These are phyloP conservation scores for Pogonus chalceus DNA, from an alignment of 1,140 invertebrate genomes.

Conservation along the genomic window DNA sequence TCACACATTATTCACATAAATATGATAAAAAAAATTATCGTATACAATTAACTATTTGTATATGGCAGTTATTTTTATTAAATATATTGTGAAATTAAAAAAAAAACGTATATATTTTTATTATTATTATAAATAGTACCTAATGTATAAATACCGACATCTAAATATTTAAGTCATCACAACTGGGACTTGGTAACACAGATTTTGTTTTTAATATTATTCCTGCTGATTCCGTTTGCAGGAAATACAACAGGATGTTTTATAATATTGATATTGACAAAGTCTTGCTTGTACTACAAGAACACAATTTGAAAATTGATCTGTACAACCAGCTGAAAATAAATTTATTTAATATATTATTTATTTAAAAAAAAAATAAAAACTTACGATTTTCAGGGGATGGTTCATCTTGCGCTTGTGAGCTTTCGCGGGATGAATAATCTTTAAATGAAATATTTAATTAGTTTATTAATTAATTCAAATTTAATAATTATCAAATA, in stretches of 20 bases:
- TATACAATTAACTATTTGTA: not conserved
- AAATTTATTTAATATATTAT: not conserved
- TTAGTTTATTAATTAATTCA: not conserved
- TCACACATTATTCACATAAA: not conserved
- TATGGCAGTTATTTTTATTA: not conserved
- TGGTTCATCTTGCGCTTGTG: constrained; percentile 29
- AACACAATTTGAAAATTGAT: constrained; percentile 62
- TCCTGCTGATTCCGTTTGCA: constrained; percentile 40
- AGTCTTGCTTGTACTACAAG: constrained; percentile 67
- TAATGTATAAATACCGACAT: constrained; percentile 2
- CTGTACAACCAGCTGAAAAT: constrained; percentile 47
- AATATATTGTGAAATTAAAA: not conserved
- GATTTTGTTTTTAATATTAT: constrained; percentile 20
- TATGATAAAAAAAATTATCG: not conserved
- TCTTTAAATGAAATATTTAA: not conserved
- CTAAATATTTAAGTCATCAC: not conserved
- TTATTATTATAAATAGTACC: too few species aligned
- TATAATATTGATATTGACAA: constrained; percentile 72
- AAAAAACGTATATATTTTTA: not conserved
- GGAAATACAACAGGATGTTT: constrained; percentile 63
- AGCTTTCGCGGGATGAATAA: not conserved
- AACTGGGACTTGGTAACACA: constrained; percentile 4
- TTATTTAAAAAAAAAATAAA: not conserved
- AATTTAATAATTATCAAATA: not conserved
- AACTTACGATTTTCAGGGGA: constrained; percentile 28